Evolutionary conservation across 2,888 invertebrate genomes (phyloP).

Genomic region (Aromia moschata): DNA sequence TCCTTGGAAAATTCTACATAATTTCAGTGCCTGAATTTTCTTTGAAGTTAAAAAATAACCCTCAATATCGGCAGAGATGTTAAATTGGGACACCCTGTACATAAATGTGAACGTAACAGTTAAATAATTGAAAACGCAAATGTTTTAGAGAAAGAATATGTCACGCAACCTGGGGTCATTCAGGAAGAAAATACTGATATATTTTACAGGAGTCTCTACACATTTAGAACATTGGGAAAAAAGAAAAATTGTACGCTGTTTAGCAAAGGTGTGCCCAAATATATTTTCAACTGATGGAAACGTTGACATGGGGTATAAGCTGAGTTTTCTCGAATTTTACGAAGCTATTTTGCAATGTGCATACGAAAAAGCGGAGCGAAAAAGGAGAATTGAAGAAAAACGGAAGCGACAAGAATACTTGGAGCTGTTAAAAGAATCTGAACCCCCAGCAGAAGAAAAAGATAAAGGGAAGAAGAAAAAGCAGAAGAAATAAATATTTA

Average conservation of each 20-base stretch:
- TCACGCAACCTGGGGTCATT: neutral
- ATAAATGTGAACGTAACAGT: too few species aligned
- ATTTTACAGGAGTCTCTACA: constrained; percentile 45
- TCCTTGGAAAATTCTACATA: too few species aligned
- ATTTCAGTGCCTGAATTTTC: too few species aligned
- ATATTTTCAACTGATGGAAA: constrained; percentile 59
- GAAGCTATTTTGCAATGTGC: constrained; percentile 66
- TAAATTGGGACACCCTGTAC: too few species aligned
- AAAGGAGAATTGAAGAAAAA: constrained; percentile 5
- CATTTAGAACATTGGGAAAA: constrained; percentile 54
- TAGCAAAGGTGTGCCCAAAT: constrained; percentile 64
- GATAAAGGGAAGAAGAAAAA: constrained; percentile 3
- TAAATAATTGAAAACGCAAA: too few species aligned
- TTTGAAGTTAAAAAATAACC: too few species aligned
- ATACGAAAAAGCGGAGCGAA: constrained; percentile 38
- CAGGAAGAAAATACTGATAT: neutral
- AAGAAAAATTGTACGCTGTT: constrained; percentile 52
- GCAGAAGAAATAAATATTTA: neutral
- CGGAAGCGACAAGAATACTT: neutral
- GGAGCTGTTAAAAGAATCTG: neutral
- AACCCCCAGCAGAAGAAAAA: neutral
- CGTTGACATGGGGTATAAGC: constrained; percentile 64
- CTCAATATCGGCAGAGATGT: too few species aligned
- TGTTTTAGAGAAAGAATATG: constrained; percentile 2
- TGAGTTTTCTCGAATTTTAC: constrained; percentile 71